These are phyloP conservation scores for Carapus acus DNA, from an alignment of 2,797 vertebrate species.

Conservation along the genomic window DNA sequence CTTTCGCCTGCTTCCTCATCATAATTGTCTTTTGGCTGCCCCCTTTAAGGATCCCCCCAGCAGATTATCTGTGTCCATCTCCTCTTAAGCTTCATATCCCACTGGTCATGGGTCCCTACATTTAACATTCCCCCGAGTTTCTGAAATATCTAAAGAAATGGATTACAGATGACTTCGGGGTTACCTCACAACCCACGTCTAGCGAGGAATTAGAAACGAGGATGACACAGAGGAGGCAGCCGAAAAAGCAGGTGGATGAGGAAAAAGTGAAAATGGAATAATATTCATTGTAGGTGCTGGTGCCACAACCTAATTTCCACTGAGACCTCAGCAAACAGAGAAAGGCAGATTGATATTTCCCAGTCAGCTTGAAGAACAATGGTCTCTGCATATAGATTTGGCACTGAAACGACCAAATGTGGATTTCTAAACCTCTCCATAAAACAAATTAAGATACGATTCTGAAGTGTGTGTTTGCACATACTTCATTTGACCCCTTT, in stretches of 20 bases:
- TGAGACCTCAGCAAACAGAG: conserved; percentile 47
- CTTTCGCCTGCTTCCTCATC: too few species aligned
- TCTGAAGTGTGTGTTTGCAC: neutral
- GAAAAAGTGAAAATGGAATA: conserved; percentile 27
- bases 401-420: conserved; percentile 43
- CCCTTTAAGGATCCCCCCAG: too few species aligned
- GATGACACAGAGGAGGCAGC: conserved; percentile 1
- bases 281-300: conserved; percentile 43
- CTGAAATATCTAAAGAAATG: too few species aligned
- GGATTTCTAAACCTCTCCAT: conserved; percentile 38
- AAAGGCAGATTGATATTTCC: conserved; percentile 52
- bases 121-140: too few species aligned
- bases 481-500: too few species aligned
- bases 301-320: conserved; percentile 44
- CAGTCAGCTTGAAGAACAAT: conserved; percentile 45
- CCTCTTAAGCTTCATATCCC: too few species aligned
- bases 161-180: too few species aligned
- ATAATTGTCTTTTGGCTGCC: too few species aligned
- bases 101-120: too few species aligned
- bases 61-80: too few species aligned
- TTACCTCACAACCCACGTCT: neutral
- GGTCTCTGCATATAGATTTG: conserved; percentile 62
- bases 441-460: conserved; percentile 37
- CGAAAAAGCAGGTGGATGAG: conserved; percentile 21
- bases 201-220: conserved; percentile 7